Conservation (phyloP, 2,888 invertebrate species). For the Salticus scenicus region DNA sequence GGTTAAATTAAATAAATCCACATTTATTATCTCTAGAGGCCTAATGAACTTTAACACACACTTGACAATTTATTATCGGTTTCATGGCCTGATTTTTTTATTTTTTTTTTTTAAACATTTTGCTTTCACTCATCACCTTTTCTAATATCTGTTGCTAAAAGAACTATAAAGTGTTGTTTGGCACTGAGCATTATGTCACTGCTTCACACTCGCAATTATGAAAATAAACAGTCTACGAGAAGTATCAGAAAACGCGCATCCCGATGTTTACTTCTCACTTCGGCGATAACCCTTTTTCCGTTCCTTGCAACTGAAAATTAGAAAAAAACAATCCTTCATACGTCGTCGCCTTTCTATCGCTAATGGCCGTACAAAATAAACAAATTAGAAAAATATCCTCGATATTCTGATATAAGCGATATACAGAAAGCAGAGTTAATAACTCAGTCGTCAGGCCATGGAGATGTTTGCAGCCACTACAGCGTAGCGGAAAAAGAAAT, state of each 20-base stretch:
- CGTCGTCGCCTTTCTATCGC: slow-evolving; percentile 41
- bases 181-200: not conserved
- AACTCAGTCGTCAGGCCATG: slow-evolving; percentile 15
- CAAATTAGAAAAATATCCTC: slow-evolving; percentile 31
- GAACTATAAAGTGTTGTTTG: too few species aligned
- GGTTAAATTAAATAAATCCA: too few species aligned
- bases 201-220: not conserved
- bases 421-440: slow-evolving; percentile 8
- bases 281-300: slow-evolving; percentile 49
- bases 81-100: too few species aligned
- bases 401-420: not conserved
- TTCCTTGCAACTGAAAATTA: slow-evolving; percentile 5
- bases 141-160: too few species aligned
- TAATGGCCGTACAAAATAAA: slow-evolving; percentile 56
- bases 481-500: not conserved
- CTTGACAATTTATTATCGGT: too few species aligned
- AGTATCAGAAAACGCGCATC: slow-evolving; percentile 10
- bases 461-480: not conserved
- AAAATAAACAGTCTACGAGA: slow-evolving; percentile 5
- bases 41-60: too few species aligned
- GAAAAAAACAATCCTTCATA: slow-evolving; percentile 34
- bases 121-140: too few species aligned
- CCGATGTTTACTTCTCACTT: slow-evolving; percentile 35
- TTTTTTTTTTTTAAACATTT: too few species aligned
- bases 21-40: too few species aligned